Evolutionary conservation across 2,113 vertebrate genomes (phyloP), one percentile per base, ranked within the genome.

Genomic region (Epinephelus fuscoguttatus): DNA sequence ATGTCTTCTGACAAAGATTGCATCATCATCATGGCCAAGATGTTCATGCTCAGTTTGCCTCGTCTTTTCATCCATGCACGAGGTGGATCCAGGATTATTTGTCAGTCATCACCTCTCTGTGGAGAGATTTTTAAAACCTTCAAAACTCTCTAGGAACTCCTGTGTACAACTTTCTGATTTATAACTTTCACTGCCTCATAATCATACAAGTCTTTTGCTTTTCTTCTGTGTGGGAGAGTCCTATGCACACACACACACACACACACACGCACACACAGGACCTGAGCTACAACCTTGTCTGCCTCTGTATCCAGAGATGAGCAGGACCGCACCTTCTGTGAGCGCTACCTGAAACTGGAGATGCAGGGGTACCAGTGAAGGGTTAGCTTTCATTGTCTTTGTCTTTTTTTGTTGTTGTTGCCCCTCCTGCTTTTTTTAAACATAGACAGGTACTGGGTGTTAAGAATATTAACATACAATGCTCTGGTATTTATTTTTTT

Each of bases 331-430:
- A 92, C 91, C 91, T 95, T 93, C 86, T 78, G 72, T 81, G 86
- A 94, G 85, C 82, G 23, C 81, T 84, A 83, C 74, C 91, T 95
- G 96, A 94, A 94, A 96, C 94, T 89, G 88, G 94, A 95, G 95
- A 94, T 94, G 95, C 91, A 63, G 78, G 81, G 89, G 79, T 90
- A 93, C 86, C 88, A 92, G 88, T 94, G 83, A 94, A 92, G 95
- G 94, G 76, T 91, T 93, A 88, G 86, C 88, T 94, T 94, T 92
- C 94, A 93, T 59, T 84, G 81, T 89, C 92, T 92, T 89, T 90
- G 85, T 94, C 79, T 76, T 90, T 84, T 85, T 81, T 76, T 75
- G 81, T 75, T 70, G 53, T 50, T 11, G 30, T 78, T 50, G 87
- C 88, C 84, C 86, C 90, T 93, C 89, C 91, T 89, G 80, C 84